Evolutionary conservation across 2,888 invertebrate species (phyloP), one percentile per base, ranked within the genome.

Genomic region (Pardosa pseudoannulata): DNA sequence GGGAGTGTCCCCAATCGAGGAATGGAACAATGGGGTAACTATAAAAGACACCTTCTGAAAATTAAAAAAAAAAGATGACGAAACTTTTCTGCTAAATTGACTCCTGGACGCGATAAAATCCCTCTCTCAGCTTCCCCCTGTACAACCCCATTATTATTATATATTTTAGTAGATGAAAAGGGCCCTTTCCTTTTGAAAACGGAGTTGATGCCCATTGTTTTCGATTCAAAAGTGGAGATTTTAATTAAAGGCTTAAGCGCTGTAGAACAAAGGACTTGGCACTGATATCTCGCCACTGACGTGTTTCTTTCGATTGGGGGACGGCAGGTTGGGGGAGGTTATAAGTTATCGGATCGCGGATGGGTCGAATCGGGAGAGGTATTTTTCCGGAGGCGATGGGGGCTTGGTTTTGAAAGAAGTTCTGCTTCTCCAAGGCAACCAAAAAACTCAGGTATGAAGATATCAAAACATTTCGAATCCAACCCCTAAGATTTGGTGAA

Each of bases 211-310:
- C 16, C 75, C 27, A 56, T 82, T 82, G 81, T 82, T 41, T 64
- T 27, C 29, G 28, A 64, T 50, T 82, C 70, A 82, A 82, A 82
- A 75, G 75, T 82, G 74, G 70, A 68, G 81, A 82, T 71, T 82
- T 82, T 82, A 82, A 82, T 82, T 82, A 82, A 82, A 62, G 64
- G 75, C 70, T 82, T 82, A 82, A 82, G 81, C 81, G 81, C 11
- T 70, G 28, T 27, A 75, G 31, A 82, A 82, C 75, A 82, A 82
- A 56, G 19, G 75, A 11, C 41, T 23, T 56, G 56, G 5, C 56
- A 23, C 56, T 56, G 56, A 50, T 68, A 70, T 78, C 78, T 41
- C 32, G n/a, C 68, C 28, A 56, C 56, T 78, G 78, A 78, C 16
- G 78, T n/a, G 36, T 70, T 78, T 78, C 78, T 78, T 78, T 70